These are phyloP conservation scores for Benitochromis conjunctus DNA, from an alignment of 2,113 vertebrate species.

Conservation along the genomic window DNA sequence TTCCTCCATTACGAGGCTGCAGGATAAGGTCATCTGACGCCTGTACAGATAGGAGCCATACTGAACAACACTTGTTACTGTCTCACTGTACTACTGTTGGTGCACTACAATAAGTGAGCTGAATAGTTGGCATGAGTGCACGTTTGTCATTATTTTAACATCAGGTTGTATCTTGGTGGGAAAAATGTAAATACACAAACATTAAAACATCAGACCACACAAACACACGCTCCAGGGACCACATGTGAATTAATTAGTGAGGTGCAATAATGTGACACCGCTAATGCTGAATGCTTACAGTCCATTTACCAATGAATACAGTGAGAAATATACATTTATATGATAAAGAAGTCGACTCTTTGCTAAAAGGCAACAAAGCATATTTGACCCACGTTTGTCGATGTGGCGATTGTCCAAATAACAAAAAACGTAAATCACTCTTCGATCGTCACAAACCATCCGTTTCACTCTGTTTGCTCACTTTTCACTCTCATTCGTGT, in stretches of 20 bases:
- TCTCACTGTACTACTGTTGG: neutral
- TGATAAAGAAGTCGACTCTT: constrained; percentile 17
- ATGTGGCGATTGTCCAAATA: constrained; percentile 30
- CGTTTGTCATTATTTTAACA: neutral
- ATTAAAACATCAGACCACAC: constrained; percentile 24
- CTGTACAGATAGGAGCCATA: neutral
- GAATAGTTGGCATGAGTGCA: constrained; percentile 37
- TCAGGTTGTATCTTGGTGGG: constrained; percentile 5
- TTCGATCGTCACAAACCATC: neutral
- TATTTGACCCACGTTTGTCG: neutral
- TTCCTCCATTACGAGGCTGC: neutral
- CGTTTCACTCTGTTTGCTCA: constrained; percentile 7
- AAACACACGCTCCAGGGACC: constrained; percentile 57
- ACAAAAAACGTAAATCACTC: constrained; percentile 15
- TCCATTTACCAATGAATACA: constrained; percentile 5
- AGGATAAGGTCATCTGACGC: neutral
- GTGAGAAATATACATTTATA: constrained; percentile 31
- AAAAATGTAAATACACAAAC: constrained; percentile 28
- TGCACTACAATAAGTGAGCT: constrained; percentile 29
- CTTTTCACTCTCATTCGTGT: constrained; percentile 18
- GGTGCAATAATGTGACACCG: constrained; percentile 27
- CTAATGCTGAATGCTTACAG: constrained; percentile 9
- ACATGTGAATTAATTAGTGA: constrained; percentile 14
- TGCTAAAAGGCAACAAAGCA: constrained; percentile 33
- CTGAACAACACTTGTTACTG: neutral